phyloP scores from a whole-genome alignment of 2,113 vertebrate genomes.

The Pterocles burchelli region DNA sequence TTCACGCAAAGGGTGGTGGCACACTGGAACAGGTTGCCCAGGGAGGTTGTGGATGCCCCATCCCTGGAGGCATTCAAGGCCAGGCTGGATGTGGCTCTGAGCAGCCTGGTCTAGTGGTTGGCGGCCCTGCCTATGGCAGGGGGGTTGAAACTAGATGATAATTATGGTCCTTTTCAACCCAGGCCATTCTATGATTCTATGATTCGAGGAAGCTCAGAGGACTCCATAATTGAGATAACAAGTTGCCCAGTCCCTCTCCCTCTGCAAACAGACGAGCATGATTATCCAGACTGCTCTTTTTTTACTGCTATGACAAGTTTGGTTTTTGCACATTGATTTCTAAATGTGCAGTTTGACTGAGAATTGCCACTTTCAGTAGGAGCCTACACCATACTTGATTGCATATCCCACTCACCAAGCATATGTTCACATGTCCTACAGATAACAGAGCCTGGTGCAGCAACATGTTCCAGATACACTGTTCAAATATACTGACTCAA shows the following conservation, averaged over 20 bases:
- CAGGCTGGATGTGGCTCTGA: too few species aligned
- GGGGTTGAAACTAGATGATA: too few species aligned
- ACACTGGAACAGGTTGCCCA: too few species aligned
- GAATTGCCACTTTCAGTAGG: neutral
- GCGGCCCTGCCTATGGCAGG: too few species aligned
- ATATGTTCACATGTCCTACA: rapidly evolving
- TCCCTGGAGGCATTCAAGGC: too few species aligned
- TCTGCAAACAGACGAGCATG: neutral
- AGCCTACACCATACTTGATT: neutral
- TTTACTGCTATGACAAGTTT: neutral
- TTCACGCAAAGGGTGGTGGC: too few species aligned
- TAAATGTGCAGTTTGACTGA: neutral
- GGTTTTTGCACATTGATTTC: neutral
- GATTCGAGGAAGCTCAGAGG: neutral
- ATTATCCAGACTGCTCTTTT: neutral
- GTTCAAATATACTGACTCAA: neutral
- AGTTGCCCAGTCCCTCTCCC: neutral
- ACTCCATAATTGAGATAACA: neutral
- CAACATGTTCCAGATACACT: neutral
- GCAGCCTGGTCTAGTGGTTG: too few species aligned
- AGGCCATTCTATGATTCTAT: too few species aligned
- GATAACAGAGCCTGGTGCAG: neutral
- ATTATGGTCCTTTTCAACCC: too few species aligned
- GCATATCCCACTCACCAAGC: neutral
- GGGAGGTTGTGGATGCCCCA: too few species aligned